Base-by-base conservation (phyloP, 2,888 invertebrate species). In the Galerucella nymphaeae region DNA sequence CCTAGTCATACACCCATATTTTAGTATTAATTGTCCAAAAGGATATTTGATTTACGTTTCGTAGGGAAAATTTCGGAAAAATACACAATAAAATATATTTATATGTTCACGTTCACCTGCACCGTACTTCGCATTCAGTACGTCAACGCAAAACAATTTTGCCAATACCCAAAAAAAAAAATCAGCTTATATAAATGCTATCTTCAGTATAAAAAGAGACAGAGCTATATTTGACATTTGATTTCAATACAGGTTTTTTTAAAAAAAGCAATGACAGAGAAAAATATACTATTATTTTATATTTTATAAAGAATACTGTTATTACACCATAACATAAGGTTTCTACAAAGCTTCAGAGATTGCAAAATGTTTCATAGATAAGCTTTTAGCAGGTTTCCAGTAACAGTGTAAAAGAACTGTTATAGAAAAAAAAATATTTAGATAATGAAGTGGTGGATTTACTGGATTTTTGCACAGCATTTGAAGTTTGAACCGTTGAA, bases 71-170 rank as follows among this genome's bases (percentile, higher is more conserved):
- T 64, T 61, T 45, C 50, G 59, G 70, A 63, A 75, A 71, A 77
- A 75, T 77, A 79, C 72, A 71, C 67, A 75, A 78, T 73, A 75
- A 79, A 76, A 80, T 79, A 80, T 79, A 67, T 75, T 76, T 74
- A 64, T 48, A 65, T 30, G 65, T 78, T 79, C 78, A 78, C 84
- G 83, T 83, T 82, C 82, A 84, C 82, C 82, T 83, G 82, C 83
- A 83, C 82, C 82, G 78, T 79, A 78, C 77, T 80, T 75, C 70
- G 77, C 79, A 76, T 75, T 74, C 76, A 72, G 72, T 78, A 72
- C 69, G 69, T 69, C 68, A 69, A 72, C 64, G 55, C 70, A 70
- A 70, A 14, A n/a, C 70, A 57, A 38, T 48, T 57, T 70, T 70
- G 70, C 63, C 70, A 53, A 13, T 23, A n/a, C 9, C 30, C 16